Evolutionary conservation across 2,113 vertebrate genomes (phyloP), one percentile per base, ranked within the genome.

Genomic region (Lagopus leucura): DNA sequence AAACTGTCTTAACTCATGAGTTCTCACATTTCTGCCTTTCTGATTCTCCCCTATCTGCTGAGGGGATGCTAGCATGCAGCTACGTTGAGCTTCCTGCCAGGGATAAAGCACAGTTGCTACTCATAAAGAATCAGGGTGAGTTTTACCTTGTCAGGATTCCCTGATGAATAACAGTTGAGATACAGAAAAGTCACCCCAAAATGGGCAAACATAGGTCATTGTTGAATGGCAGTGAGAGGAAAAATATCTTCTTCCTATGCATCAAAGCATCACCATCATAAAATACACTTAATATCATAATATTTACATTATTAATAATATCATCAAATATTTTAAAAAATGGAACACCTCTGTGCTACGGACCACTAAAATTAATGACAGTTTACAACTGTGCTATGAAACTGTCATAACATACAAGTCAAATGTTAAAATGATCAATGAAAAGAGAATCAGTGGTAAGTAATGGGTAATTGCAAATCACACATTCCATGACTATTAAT

Each of bases 131-230:
- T 40, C 21, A 32, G 13, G 28, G 38, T 55, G 20, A 77, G 20
- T 34, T 61, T 89, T 42, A 34, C 52, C 32, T 66, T 18, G 83
- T 63, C 24, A 28, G 34, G 24, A 78, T 54, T 17, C 2, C 20
- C 38, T n/a, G 30, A 43, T 27, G 13, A 84, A 86, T 73, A 66
- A 24, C 42, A 15, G 1, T 34, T 30, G 34, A 80, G 17, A 13
- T 4, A 28, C 3, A 76, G 30, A 40, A 70, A 54, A 40, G 0
- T 17, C 7, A 32, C 42, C 4, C 21, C 77, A 47, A 78, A 86
- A 15, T 18, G 10, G 7, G 48, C 2, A 67, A 55, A 47, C 1
- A 0, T 4, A 10, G 2, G 0, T 70, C 6, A 11, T 54, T 58
- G 5, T 36, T 20, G 20, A 43, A 75, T 34, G 21, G 30, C 34